Conservation (phyloP, 2,797 vertebrate species). For the Coregonus sp. region DNA sequence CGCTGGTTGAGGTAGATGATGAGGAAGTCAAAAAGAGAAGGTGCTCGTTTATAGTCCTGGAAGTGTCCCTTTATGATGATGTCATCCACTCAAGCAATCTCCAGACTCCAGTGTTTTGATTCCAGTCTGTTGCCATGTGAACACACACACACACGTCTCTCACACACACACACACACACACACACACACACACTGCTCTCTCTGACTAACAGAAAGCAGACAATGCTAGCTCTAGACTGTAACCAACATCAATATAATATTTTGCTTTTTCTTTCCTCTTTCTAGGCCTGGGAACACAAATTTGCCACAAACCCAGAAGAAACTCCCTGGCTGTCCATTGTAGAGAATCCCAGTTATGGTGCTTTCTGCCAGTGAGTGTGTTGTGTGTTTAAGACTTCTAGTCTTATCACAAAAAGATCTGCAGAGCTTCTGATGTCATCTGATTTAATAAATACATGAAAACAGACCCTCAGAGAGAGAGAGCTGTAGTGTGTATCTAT, state of each 20-base stretch:
- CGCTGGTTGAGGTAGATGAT: not conserved
- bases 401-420: constrained; percentile 10
- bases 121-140: constrained; percentile 1
- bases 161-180: constrained; percentile 11
- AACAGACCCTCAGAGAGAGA: constrained; percentile 6
- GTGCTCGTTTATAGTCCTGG: not conserved
- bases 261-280: not conserved
- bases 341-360: not conserved
- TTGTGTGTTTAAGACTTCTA: not conserved
- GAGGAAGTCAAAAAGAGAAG: not conserved
- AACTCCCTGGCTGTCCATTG: not conserved
- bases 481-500: not conserved
- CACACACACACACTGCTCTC: not conserved
- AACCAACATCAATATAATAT: not conserved
- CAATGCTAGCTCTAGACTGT: not conserved
- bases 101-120: not conserved
- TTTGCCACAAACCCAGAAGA: not conserved
- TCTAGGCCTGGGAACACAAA: not conserved
- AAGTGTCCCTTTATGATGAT: constrained; percentile 30
- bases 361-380: not conserved
- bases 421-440: not conserved
- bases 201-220: not conserved
- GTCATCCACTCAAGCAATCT: constrained; percentile 31
- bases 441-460: constrained; percentile 36
- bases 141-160: not conserved